These are phyloP conservation scores for Punctoribates punctum DNA, from an alignment of 2,888 invertebrate species.

Conservation along the genomic window DNA sequence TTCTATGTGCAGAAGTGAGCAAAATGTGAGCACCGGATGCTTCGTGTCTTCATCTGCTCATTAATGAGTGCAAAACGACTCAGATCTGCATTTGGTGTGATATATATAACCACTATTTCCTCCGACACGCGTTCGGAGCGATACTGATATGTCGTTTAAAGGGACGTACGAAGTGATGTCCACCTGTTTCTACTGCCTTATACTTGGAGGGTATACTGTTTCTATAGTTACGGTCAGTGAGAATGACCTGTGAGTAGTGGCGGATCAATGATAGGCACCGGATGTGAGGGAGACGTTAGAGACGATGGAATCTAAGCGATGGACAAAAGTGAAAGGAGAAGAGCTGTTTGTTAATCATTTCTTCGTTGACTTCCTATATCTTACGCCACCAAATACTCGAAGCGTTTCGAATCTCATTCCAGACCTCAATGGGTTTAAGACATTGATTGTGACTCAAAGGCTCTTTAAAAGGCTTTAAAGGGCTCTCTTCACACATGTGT, in stretches of 20 bases:
- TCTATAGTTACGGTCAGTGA: slow-evolving; percentile 9
- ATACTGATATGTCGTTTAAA: not conserved
- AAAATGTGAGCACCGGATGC: slow-evolving; percentile 22
- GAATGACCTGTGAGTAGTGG: slow-evolving; percentile 5
- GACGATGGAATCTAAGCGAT: slow-evolving; percentile 31
- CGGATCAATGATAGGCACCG: slow-evolving; percentile 5
- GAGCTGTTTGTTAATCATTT: slow-evolving; percentile 17
- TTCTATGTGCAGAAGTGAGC: not conserved
- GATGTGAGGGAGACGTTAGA: slow-evolving; percentile 29
- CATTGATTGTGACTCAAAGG: not conserved
- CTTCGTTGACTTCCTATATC: slow-evolving; percentile 18
- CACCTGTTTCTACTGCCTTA: slow-evolving; percentile 14
- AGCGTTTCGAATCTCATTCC: slow-evolving; percentile 1
- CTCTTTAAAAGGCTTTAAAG: slow-evolving; percentile 13
- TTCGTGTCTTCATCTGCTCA: slow-evolving; percentile 19
- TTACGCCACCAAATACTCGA: slow-evolving; percentile 22
- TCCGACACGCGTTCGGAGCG: slow-evolving; percentile 15
- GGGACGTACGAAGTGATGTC: not conserved
- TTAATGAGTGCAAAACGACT: not conserved
- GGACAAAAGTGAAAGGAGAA: slow-evolving; percentile 1
- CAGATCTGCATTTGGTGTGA: not conserved
- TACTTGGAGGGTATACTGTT: not conserved
- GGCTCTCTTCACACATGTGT: slow-evolving; percentile 31
- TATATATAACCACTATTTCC: slow-evolving; percentile 34
- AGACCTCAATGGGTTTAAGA: slow-evolving; percentile 16